phyloP scores from a whole-genome alignment of 2,888 invertebrate species.

The Lycocerus yunnanus region DNA sequence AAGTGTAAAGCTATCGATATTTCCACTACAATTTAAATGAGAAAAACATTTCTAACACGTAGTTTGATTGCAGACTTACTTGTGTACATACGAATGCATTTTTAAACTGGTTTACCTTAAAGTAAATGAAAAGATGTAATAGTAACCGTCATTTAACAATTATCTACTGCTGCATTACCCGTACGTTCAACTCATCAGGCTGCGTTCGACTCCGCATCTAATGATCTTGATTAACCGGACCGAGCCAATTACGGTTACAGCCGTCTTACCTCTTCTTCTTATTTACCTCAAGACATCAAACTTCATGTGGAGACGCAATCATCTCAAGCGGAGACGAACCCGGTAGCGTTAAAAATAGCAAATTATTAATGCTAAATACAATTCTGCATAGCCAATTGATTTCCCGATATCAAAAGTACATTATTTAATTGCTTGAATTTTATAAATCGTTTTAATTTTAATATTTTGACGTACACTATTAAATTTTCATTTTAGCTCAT shows the following conservation, averaged over 20 bases:
- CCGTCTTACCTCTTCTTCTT: constrained; percentile 24
- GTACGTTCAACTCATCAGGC: constrained; percentile 29
- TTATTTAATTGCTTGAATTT: neutral
- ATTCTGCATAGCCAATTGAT: constrained; percentile 24
- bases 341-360: constrained; percentile 20
- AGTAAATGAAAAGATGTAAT: constrained; percentile 12
- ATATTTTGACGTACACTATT: neutral
- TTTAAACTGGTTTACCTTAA: constrained; percentile 4
- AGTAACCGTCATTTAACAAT: constrained; percentile 19
- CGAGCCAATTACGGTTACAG: constrained; percentile 26
- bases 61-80: neutral
- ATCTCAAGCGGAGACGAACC: constrained; percentile 12
- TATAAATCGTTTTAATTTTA: neutral
- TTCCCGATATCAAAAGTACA: constrained; percentile 15
- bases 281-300: constrained; percentile 27
- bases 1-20: neutral
- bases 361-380: constrained; percentile 23
- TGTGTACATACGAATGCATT: neutral
- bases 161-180: constrained; percentile 27
- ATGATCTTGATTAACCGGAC: constrained; percentile 32
- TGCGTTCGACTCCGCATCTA: constrained; percentile 27
- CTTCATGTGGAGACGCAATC: constrained; percentile 26
- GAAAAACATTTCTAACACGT: neutral
- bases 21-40: neutral
- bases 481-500: neutral